Base-by-base conservation (phyloP, 2,888 invertebrate species). In the Acronicta psi region DNA sequence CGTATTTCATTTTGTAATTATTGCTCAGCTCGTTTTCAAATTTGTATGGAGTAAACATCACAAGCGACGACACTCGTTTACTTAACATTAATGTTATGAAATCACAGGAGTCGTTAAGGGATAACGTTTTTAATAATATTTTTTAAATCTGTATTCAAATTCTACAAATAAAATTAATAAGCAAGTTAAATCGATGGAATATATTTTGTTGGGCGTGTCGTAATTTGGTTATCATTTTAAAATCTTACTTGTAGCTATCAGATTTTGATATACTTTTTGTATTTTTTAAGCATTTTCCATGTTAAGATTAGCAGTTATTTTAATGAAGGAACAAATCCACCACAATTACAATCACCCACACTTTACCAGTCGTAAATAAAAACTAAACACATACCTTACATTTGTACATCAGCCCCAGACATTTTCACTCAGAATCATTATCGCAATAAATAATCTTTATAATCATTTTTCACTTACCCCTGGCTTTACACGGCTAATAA, bases 1-100 rank as follows among this genome's bases (percentile, higher is more conserved):
- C n/a, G n/a, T n/a, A 69, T 68, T 67, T 73, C 57, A 69, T 51
- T 45, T 51, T 44, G 18, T 57, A 57, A 66, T 69, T 55, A 69
- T 72, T 72, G 47, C 51, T 72, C 61, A 60, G 56, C 47, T 56
- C 40, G 53, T 68, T 55, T 37, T 67, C 57, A 69, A 57, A 57
- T 69, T 60, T 72, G 61, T 58, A 45, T 47, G 23, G 40, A 68
- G 54, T 38, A 53, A 69, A 68, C 61, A 56, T 38, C 14, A 42
- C 45, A 36, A 23, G 52, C 50, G 53, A 67, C 47, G 57, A 61
- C 46, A 60, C 41, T 56, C 70, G 57, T 67, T 67, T 64, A 36
- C 31, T 52, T 29, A 49, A 42, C 45, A 71, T 58, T 63, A 62
- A 52, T 66, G 61, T 52, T 49, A 56, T 55, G 56, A 41, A 49